Evolutionary conservation across 1,140 invertebrate genomes (phyloP), one percentile per base, ranked within the genome.

Genomic region (Ganaspis sp.): DNA sequence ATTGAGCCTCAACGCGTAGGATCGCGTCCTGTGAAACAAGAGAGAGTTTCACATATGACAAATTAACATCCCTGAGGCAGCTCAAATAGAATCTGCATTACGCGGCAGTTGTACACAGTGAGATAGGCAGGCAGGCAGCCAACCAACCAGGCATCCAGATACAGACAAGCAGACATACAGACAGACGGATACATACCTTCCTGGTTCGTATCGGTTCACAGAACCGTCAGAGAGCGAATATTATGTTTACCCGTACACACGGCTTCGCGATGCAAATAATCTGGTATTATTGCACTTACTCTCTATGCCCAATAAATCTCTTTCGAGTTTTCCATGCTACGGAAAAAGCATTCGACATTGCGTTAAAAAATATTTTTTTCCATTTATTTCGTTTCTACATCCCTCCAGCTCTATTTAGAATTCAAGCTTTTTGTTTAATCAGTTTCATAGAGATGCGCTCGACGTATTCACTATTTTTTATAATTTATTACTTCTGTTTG

Each of bases 231-330:
- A 86, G 88, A 90, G 89, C 88, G 89, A 90, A 91, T 91, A 91
- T 90, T 91, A 90, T 91, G 90, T 91, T 91, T 91, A 90, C 89
- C 83, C 88, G 88, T 90, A 90, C 89, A 90, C 89, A 91, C 88
- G 87, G 87, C 86, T 88, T 89, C 88, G 89, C 87, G 89, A 90
- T 91, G 89, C 90, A 90, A 91, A 91, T 91, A 91, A 90, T 91
- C 90, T 90, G 87, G 90, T 90, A 90, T 91, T 91, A 91, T 91
- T 91, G 87, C 90, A 91, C 89, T 90, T 89, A 89, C 88, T 88
- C 75, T 77, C 34, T 76, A 72, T 77, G 75, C 73, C 77, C 80
- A 74, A 83, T 80, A 81, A 81, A 79, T 80, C 77, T 78, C 54
- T 80, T 77, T 82, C 81, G 73, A 82, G 77, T 77, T 75, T 76